A percentile compares a stretch with the other conserved stretches of the same genome.
Evolutionary conservation across 2,888 invertebrate species (phyloP).

Genomic region (Therioaphis trifolii): DNA sequence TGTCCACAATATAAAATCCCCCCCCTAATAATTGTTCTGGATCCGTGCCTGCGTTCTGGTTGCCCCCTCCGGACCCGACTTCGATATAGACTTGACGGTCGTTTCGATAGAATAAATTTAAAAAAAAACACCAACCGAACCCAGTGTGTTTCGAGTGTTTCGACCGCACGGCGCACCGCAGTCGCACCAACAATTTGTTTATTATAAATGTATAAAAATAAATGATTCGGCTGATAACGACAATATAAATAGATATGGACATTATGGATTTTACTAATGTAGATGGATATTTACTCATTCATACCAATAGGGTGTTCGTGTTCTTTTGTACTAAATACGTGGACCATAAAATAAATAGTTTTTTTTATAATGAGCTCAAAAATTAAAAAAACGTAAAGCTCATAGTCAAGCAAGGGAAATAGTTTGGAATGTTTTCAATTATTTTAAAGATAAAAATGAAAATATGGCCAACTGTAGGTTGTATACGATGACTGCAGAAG

Average conservation of each 20-base stretch:
- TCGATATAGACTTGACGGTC: no score
- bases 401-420: neutral
- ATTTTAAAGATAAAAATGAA: neutral
- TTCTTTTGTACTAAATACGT: neutral
- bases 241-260: neutral
- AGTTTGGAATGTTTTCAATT: neutral
- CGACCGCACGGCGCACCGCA: neutral
- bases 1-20: no score
- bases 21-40: no score
- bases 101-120: no score
- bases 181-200: neutral
- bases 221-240: neutral
- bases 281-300: neutral
- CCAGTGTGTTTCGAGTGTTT: no score
- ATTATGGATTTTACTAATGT: neutral
- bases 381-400: neutral
- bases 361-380: neutral
- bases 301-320: neutral
- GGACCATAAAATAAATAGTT: neutral
- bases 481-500: conserved; percentile 24
- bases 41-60: no score
- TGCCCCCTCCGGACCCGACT: no score
- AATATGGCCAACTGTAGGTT: neutral
- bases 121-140: no score
- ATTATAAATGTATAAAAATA: neutral